These are phyloP conservation scores for Chaetogeoica ovagalla DNA, from an alignment of 2,888 invertebrate genomes.

Conservation along the genomic window DNA sequence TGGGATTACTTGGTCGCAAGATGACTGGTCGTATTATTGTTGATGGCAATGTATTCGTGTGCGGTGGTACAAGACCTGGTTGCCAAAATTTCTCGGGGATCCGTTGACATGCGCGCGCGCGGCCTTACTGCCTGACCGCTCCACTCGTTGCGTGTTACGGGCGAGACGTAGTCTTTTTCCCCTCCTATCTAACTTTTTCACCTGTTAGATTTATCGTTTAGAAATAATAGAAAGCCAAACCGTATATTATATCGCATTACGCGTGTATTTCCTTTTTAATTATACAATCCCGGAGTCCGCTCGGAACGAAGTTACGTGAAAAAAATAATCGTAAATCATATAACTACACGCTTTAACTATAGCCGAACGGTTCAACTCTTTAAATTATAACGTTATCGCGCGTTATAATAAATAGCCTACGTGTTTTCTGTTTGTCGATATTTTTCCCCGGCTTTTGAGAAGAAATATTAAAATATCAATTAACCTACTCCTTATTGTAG, in stretches of 20 bases:
- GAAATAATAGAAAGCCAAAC: neutral
- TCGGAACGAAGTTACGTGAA: no score
- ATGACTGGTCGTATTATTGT: constrained; percentile 44
- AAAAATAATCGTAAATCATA: no score
- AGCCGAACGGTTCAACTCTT: no score
- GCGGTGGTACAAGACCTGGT: constrained; percentile 16
- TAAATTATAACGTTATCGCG: no score
- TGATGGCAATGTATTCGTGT: neutral
- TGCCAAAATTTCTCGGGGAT: constrained; percentile 24
- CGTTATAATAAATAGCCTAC: no score
- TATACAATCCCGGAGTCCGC: neutral
- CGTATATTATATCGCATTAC: neutral
- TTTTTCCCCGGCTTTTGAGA: no score
- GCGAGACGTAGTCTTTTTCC: no score
- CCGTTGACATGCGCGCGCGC: neutral
- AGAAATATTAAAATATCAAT: no score
- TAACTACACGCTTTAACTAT: no score
- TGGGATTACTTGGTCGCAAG: neutral
- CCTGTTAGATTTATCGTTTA: neutral
- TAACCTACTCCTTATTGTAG: no score
- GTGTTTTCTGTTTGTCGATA: no score
- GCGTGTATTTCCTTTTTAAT: neutral
- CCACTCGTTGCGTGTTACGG: neutral
- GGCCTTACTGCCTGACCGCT: no score
- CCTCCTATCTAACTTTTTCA: neutral